Conservation (phyloP, 92 coral and sea anemone genomes). For the Micromussa lordhowensis region DNA sequence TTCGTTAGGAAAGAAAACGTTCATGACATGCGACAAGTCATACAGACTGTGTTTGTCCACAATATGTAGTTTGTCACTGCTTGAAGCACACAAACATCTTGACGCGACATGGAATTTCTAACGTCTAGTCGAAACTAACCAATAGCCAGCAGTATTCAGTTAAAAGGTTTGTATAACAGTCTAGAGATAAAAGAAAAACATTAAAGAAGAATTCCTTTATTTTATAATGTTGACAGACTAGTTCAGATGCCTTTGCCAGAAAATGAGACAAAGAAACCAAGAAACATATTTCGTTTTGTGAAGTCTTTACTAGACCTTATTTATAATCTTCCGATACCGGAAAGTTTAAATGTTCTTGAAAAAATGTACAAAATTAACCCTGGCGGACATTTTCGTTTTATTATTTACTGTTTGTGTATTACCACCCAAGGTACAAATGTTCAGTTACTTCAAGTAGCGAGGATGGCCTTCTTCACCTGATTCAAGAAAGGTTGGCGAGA, state of each 20-base stretch:
- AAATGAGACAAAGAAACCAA: background rate
- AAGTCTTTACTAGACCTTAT: background rate
- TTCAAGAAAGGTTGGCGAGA: too few species aligned
- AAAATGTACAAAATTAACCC: background rate
- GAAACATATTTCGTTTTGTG: background rate
- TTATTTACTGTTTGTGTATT: background rate
- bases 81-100: too few species aligned
- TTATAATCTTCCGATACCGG: background rate
- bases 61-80: too few species aligned
- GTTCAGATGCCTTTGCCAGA: background rate
- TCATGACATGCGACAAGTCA: too few species aligned
- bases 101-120: too few species aligned
- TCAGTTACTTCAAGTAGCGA: background rate
- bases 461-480: background rate
- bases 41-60: too few species aligned
- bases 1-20: too few species aligned
- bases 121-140: too few species aligned
- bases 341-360: background rate
- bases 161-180: too few species aligned
- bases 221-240: background rate
- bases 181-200: background rate
- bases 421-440: background rate
- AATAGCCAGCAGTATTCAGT: too few species aligned
- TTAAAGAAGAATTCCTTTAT: background rate
- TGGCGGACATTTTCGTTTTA: background rate